Percentiles rank a stretch among this genome's conserved stretches.
Evolutionary conservation across 1,140 invertebrate species (phyloP).

Genomic region (Drosophila pectinifera): DNA sequence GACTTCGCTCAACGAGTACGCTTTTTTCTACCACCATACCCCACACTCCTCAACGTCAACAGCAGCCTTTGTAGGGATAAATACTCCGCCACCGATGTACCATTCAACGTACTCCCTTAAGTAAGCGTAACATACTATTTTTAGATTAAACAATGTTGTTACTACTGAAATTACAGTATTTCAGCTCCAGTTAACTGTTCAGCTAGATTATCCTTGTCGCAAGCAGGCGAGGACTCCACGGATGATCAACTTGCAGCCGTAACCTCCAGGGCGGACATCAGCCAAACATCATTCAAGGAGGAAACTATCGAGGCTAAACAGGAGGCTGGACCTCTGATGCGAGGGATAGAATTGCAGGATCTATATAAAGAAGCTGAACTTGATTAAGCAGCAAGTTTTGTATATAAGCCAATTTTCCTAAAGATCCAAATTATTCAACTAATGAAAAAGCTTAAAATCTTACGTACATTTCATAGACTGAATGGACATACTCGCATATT

Average conservation of each 20-base stretch:
- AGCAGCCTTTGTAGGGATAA: slow-evolving; percentile 54
- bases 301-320: slow-evolving; percentile 31
- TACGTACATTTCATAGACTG: neutral
- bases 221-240: slow-evolving; percentile 38
- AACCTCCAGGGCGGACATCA: slow-evolving; percentile 25
- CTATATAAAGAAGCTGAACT: slow-evolving; percentile 57
- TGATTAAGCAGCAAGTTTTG: slow-evolving; percentile 29
- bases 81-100: slow-evolving; percentile 80
- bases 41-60: slow-evolving; percentile 38
- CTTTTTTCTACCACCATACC: slow-evolving; percentile 67
- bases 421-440: neutral
- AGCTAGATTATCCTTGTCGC: slow-evolving; percentile 30
- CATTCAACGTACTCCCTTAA: slow-evolving; percentile 77
- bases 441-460: neutral
- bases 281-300: slow-evolving; percentile 58
- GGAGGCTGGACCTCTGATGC: slow-evolving; percentile 25
- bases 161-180: slow-evolving; percentile 25
- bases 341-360: slow-evolving; percentile 38
- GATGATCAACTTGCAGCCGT: slow-evolving; percentile 37
- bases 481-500: neutral
- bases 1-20: slow-evolving; percentile 77
- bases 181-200: slow-evolving; percentile 26
- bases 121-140: slow-evolving; percentile 38
- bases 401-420: too few relatives aligned
- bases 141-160: neutral